phyloP scores from a whole-genome alignment of 2,888 invertebrate species.

The Archips xylosteana region DNA sequence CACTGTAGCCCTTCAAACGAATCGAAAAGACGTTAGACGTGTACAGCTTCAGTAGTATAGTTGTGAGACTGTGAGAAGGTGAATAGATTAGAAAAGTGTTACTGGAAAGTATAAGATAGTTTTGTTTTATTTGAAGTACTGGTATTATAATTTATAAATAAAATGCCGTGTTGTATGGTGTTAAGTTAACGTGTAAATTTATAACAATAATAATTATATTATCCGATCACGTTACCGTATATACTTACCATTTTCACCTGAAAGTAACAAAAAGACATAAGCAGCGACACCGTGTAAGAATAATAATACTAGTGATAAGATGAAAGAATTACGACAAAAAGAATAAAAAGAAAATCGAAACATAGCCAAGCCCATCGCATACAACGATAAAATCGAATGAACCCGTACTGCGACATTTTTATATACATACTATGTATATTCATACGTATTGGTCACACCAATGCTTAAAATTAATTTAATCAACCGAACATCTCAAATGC shows the following conservation, averaged over 20 bases:
- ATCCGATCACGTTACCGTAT: neutral
- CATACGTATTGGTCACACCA: no score
- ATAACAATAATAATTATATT: neutral
- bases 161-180: slow-evolving; percentile 14
- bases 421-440: no score
- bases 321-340: slow-evolving; percentile 47
- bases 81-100: neutral
- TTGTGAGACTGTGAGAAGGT: neutral
- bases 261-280: slow-evolving; percentile 52
- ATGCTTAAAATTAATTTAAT: no score
- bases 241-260: slow-evolving; percentile 45
- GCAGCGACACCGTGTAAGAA: slow-evolving; percentile 57
- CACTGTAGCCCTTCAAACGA: neutral
- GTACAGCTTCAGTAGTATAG: neutral
- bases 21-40: neutral
- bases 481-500: no score
- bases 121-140: neutral
- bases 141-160: neutral
- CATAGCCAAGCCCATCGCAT: slow-evolving; percentile 70
- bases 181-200: slow-evolving; percentile 22
- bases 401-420: slow-evolving; percentile 22
- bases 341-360: slow-evolving; percentile 51
- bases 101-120: neutral
- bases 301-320: slow-evolving; percentile 48
- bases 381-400: slow-evolving; percentile 53